A percentile compares a stretch with the other conserved stretches of the same genome.
Evolutionary conservation across 2,888 invertebrate species (phyloP).

Genomic region (Eilema griseolum): DNA sequence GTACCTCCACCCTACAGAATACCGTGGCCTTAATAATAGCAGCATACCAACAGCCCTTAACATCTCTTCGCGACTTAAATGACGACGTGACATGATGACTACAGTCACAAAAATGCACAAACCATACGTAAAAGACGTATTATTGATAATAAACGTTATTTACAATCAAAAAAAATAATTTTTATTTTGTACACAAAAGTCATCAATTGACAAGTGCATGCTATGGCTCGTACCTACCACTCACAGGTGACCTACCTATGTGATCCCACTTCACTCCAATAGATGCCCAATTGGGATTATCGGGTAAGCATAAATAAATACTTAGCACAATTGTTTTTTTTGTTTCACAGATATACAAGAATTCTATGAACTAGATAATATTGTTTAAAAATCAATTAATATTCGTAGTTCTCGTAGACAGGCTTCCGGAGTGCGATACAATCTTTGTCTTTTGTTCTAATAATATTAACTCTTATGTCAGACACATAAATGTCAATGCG

Average conservation of each 20-base stretch:
- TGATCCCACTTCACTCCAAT: not conserved
- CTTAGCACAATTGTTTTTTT: constrained; percentile 4
- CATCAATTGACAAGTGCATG: not conserved
- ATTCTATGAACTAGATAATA: constrained; percentile 84
- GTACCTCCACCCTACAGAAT: too few species aligned
- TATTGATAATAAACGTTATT: too few species aligned
- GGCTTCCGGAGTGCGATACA: not conserved
- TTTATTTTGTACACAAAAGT: too few species aligned
- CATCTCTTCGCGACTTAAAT: too few species aligned
- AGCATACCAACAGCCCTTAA: too few species aligned
- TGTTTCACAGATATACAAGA: constrained; percentile 96
- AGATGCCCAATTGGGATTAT: not conserved
- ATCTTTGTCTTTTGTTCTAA: not conserved
- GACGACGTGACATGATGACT: too few species aligned
- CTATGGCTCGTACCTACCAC: not conserved
- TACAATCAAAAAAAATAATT: too few species aligned
- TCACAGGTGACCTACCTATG: not conserved
- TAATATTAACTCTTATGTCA: not conserved
- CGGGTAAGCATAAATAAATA: not conserved
- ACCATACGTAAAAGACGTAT: too few species aligned
- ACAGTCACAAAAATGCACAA: too few species aligned
- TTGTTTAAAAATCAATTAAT: not conserved
- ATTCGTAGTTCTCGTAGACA: not conserved
- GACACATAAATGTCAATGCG: not conserved
- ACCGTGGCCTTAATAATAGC: too few species aligned